Base-by-base conservation (phyloP, 2,888 invertebrate species). In the Dendrolimus pini region DNA sequence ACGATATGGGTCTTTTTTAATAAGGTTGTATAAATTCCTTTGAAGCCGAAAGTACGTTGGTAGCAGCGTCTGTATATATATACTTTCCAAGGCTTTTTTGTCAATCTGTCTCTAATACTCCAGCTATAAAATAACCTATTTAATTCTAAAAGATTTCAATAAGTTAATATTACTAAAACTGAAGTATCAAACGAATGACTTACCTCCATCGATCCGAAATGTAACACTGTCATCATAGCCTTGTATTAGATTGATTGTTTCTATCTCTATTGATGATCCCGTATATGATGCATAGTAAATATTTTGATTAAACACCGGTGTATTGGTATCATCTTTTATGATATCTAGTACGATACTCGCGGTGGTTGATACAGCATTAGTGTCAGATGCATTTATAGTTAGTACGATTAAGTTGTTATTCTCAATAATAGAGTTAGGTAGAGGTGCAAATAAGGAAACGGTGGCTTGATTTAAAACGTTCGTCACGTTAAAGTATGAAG, bases 181-280 rank as follows among this genome's bases (percentile, higher is more conserved):
- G 30, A 30, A 30, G n/a, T 41, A 12, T 54, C 30, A 54, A 12
- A 2, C 30, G 54, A 54, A 54, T 12, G 14, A 42, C 13, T 41
- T 74, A 85, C 88, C 83, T 75, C 85, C 88, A 53, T 72, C 68
- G 59, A 88, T 72, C 52, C 64, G 64, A 62, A 85, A 84, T 7
- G 61, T 62, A 6, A 85, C 82, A 18, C 67, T 69, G 55, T 60
- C 59, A 60, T 78, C 80, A 56, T 69, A 84, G 18, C 88, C 88
- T 71, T 80, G 83, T 47, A 59, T 58, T 62, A 88, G 73, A 61
- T 60, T 68, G 55, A 85, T 81, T 56, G 67, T 65, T 57, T 69
- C 74, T 55, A 82, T 68, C 56, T 70, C 67, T 54, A 84, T 56
- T 58, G 63, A 62, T 41, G 62, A 59, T 42, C 67, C 68, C 10